These are phyloP conservation scores for Diogma glabrata DNA, from an alignment of 2,888 invertebrate genomes.

Conservation along the genomic window DNA sequence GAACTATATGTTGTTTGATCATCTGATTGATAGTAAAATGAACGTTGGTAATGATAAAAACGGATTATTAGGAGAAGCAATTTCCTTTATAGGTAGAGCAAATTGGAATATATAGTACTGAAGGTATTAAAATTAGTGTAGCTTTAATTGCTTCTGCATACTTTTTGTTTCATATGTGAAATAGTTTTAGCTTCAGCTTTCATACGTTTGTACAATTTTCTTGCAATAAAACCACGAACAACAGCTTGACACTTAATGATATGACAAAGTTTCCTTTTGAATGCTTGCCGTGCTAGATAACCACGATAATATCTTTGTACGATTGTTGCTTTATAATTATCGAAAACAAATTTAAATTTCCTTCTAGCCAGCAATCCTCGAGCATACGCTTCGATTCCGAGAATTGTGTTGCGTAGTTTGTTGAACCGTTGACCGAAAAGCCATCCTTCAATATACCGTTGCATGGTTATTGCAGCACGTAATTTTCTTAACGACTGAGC, in stretches of 20 bases:
- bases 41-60: no score
- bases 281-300: constrained; percentile 63
- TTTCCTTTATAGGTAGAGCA: no score
- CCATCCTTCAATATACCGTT: constrained; percentile 72
- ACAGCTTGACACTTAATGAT: constrained; percentile 66
- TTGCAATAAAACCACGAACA: constrained; percentile 68
- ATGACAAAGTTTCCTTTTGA: constrained; percentile 44
- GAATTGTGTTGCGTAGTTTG: constrained; percentile 45
- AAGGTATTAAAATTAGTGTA: no score
- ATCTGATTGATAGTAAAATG: no score
- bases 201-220: constrained; percentile 65
- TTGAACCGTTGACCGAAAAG: constrained; percentile 57
- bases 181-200: constrained; percentile 87
- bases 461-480: constrained; percentile 70
- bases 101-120: no score
- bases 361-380: constrained; percentile 62
- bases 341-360: constrained; percentile 40
- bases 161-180: no score
- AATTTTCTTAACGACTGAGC: constrained; percentile 56
- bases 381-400: constrained; percentile 60
- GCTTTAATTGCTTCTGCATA: no score
- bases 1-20: no score
- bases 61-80: no score
- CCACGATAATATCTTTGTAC: constrained; percentile 78
- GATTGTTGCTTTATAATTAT: constrained; percentile 44